A percentile compares a stretch with the other conserved stretches of the same genome.
Evolutionary conservation across 1,140 invertebrate species (phyloP).

Genomic region (Brachionus angularis): DNA sequence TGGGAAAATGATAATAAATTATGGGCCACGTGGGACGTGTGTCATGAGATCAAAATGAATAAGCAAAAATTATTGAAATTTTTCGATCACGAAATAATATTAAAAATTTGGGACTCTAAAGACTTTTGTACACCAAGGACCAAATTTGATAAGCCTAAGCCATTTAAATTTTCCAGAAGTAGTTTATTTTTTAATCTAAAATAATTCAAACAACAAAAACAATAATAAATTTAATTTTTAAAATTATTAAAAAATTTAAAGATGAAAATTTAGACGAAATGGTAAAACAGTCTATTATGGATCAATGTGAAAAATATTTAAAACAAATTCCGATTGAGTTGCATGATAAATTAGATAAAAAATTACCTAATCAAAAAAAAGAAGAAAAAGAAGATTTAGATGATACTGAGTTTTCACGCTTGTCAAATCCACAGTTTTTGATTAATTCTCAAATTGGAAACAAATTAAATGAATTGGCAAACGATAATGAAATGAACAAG

Average conservation of each 20-base stretch:
- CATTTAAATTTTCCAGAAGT: constrained; percentile 51
- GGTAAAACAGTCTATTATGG: constrained; percentile 48
- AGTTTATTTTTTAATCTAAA: constrained; percentile 48
- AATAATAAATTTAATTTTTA: background rate
- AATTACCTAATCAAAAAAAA: constrained; percentile 31
- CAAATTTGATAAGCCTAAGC: constrained; percentile 51
- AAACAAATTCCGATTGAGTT: constrained; percentile 35
- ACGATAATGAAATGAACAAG: constrained; percentile 34
- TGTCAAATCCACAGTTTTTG: too few relatives aligned
- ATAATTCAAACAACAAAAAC: background rate
- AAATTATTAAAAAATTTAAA: constrained; percentile 48
- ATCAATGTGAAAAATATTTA: constrained; percentile 2
- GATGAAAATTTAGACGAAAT: constrained; percentile 50
- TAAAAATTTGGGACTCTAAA: constrained; percentile 55
- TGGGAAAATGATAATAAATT: constrained; percentile 55
- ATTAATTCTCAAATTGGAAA: constrained; percentile 7
- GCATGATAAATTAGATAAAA: constrained; percentile 31
- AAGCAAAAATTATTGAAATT: constrained; percentile 51
- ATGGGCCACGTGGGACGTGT: constrained; percentile 55
- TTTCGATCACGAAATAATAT: constrained; percentile 51
- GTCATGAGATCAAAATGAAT: constrained; percentile 52
- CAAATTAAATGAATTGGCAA: constrained; percentile 29
- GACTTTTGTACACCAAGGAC: constrained; percentile 53
- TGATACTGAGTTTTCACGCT: too few relatives aligned
- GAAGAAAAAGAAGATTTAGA: background rate